Conservation (phyloP, 1,140 invertebrate genomes). For the Eriocheir sinensis region DNA sequence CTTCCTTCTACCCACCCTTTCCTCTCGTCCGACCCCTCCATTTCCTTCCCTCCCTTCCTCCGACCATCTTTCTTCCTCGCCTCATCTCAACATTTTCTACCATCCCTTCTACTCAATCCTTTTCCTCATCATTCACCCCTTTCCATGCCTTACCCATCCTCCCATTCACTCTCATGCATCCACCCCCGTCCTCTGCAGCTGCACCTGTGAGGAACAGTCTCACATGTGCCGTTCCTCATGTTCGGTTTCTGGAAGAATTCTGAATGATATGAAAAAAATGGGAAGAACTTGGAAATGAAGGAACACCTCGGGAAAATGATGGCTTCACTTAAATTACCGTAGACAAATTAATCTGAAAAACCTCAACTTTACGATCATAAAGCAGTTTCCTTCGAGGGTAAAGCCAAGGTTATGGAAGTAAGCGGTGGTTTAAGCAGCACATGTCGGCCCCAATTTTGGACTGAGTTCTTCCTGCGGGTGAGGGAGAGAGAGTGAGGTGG, state of each 20-base stretch:
- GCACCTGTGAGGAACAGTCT: too few species aligned
- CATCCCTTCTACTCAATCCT: too few species aligned
- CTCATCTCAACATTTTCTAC: too few species aligned
- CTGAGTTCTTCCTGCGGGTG: neutral
- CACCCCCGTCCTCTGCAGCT: neutral
- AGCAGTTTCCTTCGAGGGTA: neutral
- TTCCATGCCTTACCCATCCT: too few species aligned
- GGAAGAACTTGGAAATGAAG: neutral
- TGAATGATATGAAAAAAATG: neutral
- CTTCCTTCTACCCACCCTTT: neutral
- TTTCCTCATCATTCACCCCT: too few species aligned
- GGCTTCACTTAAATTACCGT: neutral
- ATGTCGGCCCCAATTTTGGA: neutral
- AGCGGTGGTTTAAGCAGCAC: neutral
- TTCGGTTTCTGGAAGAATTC: neutral
- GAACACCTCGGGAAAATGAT: slow-evolving; percentile 12
- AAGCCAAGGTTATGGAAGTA: neutral
- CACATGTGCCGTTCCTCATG: neutral
- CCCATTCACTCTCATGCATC: too few species aligned
- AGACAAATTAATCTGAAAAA: neutral
- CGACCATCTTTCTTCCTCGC: too few species aligned
- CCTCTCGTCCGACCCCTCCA: neutral
- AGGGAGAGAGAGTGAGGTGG: too few species aligned
- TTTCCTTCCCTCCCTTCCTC: neutral
- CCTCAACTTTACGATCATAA: neutral